These are phyloP conservation scores for Phallusia fumigata DNA, from an alignment of 23 tunicate genomes.

Conservation along the genomic window DNA sequence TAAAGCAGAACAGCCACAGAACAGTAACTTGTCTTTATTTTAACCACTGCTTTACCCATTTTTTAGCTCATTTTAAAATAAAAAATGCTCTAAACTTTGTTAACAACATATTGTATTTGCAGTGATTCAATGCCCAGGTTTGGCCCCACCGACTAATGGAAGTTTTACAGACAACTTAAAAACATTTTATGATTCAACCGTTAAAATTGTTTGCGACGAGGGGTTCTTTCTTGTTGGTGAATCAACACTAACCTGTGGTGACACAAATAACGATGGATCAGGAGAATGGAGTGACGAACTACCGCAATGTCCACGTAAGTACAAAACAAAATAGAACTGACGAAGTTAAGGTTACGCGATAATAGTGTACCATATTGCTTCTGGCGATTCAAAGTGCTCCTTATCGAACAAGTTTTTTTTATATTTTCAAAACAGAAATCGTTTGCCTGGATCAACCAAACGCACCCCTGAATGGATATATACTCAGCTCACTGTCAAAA, in stretches of 20 bases:
- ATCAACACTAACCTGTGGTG: conserved; percentile 25
- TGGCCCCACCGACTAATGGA: conserved; percentile 36
- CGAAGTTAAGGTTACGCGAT: no score
- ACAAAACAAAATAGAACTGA: not conserved
- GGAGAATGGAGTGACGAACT: conserved; percentile 52
- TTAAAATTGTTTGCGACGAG: not conserved
- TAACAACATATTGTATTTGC: no score
- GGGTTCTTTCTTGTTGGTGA: conserved; percentile 23
- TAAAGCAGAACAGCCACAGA: no score
- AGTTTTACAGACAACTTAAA: conserved; percentile 2
- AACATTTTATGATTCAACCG: conserved; percentile 23
- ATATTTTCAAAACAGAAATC: conserved; percentile 13
- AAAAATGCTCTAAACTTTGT: no score
- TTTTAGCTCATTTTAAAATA: no score
- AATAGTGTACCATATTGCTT: no score
- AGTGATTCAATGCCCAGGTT: conserved; percentile 35
- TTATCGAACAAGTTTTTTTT: no score
- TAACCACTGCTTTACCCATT: no score
- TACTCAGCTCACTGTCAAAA: not conserved
- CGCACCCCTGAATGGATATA: conserved; percentile 33
- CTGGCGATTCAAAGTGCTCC: no score
- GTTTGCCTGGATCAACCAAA: conserved; percentile 5
- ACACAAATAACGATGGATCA: conserved; percentile 34
- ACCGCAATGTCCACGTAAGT: conserved; percentile 27
- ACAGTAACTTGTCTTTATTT: no score